Evolutionary conservation across 2,113 vertebrate species (phyloP).

Genomic region (Elachura formosa): DNA sequence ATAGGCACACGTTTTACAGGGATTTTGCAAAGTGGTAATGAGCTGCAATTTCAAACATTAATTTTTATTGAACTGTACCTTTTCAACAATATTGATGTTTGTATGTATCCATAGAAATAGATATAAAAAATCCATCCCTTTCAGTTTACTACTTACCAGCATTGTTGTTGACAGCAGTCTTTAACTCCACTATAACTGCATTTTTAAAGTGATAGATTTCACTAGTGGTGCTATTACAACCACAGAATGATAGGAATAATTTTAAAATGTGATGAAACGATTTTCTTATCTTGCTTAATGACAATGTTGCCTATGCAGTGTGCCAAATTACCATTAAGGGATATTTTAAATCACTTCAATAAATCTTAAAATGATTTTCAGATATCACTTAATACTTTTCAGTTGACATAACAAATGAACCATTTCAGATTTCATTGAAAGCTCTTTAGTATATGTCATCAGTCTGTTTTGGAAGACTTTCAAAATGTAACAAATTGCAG

Average conservation of each 20-base stretch:
- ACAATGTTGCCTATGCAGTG: constrained; percentile 37
- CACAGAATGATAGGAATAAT: constrained; percentile 37
- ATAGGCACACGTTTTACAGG: background rate
- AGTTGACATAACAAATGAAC: constrained; percentile 74
- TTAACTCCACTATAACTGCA: background rate
- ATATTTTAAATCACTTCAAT: constrained; percentile 69
- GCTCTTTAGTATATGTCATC: constrained; percentile 68
- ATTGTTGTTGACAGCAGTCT: background rate
- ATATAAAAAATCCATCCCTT: background rate
- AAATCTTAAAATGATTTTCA: constrained; percentile 71
- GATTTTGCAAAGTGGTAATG: background rate
- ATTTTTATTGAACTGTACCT: background rate
- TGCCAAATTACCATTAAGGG: constrained; percentile 63
- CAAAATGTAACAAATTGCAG: constrained; percentile 65
- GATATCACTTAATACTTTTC: constrained; percentile 68
- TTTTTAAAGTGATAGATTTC: constrained; percentile 42
- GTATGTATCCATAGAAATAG: background rate
- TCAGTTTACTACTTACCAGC: background rate
- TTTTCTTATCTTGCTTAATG: constrained; percentile 61
- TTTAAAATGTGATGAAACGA: constrained; percentile 44
- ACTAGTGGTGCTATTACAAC: background rate
- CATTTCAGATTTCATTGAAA: constrained; percentile 69
- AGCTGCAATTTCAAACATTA: background rate
- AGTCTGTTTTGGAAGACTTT: constrained; percentile 64
- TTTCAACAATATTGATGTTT: background rate